These are phyloP conservation scores for Siniperca scherzeri DNA, from an alignment of 2,797 vertebrate genomes.

Conservation along the genomic window DNA sequence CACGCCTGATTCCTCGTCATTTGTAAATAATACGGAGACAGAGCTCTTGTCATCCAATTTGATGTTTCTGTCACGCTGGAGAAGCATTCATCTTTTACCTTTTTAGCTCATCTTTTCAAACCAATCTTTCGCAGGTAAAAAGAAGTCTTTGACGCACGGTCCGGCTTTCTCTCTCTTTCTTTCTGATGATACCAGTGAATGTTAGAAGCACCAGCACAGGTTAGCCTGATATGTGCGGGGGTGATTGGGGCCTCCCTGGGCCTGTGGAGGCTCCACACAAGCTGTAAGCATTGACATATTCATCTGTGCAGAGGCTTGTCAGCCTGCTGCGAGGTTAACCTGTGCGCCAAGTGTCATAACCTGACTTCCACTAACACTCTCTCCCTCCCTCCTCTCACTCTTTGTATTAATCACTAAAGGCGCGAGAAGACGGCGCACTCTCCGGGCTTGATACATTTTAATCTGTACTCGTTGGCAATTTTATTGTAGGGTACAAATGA, in stretches of 20 bases:
- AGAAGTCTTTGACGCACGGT: not conserved
- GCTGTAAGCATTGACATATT: conserved; percentile 10
- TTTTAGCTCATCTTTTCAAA: not conserved
- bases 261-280: conserved; percentile 1
- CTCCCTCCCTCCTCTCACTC: not conserved
- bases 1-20: not conserved
- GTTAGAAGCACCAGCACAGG: not conserved
- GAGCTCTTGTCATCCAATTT: not conserved
- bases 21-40: not conserved
- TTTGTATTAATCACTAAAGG: conserved; percentile 11
- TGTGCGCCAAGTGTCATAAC: conserved; percentile 52
- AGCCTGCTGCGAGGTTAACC: conserved; percentile 38
- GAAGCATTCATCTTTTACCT: not conserved
- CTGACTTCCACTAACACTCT: conserved; percentile 4
- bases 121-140: not conserved
- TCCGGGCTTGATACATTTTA: no score
- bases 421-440: not conserved
- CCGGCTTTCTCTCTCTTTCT: not conserved
- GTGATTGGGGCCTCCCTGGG: conserved; percentile 23
- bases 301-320: conserved; percentile 16
- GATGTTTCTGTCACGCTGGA: not conserved
- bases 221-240: not conserved
- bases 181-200: conserved; percentile 10
- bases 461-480: not conserved
- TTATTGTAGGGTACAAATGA: not conserved